Base-by-base conservation (phyloP, 2,113 vertebrate genomes). In the Empidonax alnorum region DNA sequence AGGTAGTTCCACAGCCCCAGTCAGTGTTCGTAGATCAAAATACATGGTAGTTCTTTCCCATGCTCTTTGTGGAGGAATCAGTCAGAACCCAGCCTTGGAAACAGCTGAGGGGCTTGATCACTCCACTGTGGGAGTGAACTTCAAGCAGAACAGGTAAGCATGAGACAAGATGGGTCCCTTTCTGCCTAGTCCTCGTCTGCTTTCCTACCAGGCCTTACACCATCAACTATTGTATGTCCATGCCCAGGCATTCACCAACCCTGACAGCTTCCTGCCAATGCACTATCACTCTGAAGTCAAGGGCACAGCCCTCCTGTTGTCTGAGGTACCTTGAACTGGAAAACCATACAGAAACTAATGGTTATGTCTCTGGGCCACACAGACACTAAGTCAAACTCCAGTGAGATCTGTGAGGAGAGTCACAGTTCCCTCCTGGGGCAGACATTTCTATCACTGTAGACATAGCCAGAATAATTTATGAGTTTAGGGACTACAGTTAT, bases 281-380 rank as follows among this genome's bases (percentile, higher is more conserved):
- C 7, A 33, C 41, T 22, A 5, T 14, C 5, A 1, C 25, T 31
- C 56, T 47, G 18, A 19, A 61, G 25, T 3, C 0, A 0, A 71
- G 37, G 27, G 18, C n/a, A 82, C 15, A 81, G 33, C 46, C 23
- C 6, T 58, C 14, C 25, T 49, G 7, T n/a, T 73, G 25, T 10
- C 13, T 53, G 31, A 46, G 8, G 9, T 9, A 30, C 3, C 30
- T 14, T 63, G 35, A 93, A 39, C 25, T 21, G 39, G 42, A 93
- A 84, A 94, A 84, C 5, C 3, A 24, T 3, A 23, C 3, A 11
- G 65, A 49, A 93, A 80, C 25, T 31, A 72, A 59, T 4, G 8
- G 24, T 41, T 58, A 9, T 49, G 33, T 20, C 37, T 71, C 72
- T 67, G 14, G 20, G 25, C 37, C 42, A 33, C 42, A 31, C 0